Percentiles rank a stretch among this genome's conserved stretches.
Conservation (phyloP, 2,113 vertebrate genomes). For the Cyrtonyx montezumae region DNA sequence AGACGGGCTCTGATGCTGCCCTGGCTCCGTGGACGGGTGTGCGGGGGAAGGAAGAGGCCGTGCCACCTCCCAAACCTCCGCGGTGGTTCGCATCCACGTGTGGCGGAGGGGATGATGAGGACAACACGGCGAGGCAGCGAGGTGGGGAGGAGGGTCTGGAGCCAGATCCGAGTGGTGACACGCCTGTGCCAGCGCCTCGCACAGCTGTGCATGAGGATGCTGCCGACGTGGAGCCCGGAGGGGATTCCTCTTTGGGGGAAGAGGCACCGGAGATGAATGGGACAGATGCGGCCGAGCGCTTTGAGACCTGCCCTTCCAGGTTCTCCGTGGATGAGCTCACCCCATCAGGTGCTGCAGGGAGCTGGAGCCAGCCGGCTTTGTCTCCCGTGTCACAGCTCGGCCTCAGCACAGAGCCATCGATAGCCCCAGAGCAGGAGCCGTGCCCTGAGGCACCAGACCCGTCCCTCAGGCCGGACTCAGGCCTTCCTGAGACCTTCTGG, state of each 20-base stretch:
- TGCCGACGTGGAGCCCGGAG: not conserved
- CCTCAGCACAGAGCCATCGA: not conserved
- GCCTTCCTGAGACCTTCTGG: conserved; percentile 38
- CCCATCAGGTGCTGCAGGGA: not conserved
- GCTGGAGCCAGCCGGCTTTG: not conserved
- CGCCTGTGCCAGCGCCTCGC: not conserved
- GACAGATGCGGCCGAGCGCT: conserved; percentile 56
- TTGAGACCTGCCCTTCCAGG: conserved; percentile 71
- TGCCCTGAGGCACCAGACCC: not conserved
- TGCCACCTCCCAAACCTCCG: conserved; percentile 52
- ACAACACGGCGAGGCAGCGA: not conserved
- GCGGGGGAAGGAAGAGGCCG: not conserved
- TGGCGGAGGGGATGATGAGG: fast-evolving
- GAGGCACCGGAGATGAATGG: conserved; percentile 17
- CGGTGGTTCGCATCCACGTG: not conserved
- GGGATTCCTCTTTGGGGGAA: not conserved
- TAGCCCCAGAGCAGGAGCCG: not conserved
- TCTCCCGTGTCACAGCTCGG: not conserved
- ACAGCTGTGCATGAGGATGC: fast-evolving
- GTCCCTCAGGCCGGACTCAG: not conserved
- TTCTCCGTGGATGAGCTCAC: conserved; percentile 26
- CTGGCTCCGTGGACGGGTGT: not conserved
- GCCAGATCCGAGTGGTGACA: not conserved
- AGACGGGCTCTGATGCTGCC: not conserved
- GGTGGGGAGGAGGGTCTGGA: fast-evolving